Conservation (phyloP, 2,113 vertebrate genomes). For the Etheostoma cragini region DNA sequence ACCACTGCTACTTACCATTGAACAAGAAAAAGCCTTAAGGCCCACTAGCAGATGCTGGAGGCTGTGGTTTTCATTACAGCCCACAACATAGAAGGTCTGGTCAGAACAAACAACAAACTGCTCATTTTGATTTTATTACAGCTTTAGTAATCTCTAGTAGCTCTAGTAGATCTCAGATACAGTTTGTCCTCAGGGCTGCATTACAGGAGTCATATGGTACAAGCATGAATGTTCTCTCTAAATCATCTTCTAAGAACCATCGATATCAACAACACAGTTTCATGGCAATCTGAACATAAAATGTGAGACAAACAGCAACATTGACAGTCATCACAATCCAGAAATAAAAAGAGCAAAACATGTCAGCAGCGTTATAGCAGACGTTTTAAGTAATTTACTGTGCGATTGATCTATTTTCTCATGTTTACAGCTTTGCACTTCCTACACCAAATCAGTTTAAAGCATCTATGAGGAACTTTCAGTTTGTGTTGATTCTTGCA, state of each 20-base stretch:
- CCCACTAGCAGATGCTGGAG: conserved; percentile 11
- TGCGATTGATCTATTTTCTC: too few species aligned
- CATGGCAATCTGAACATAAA: background rate
- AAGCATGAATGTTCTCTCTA: background rate
- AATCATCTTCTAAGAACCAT: conserved; percentile 13
- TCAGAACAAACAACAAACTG: conserved; percentile 25
- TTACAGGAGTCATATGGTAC: conserved; percentile 11
- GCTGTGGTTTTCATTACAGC: conserved; percentile 21
- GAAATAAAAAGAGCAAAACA: background rate
- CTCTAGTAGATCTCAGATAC: conserved; percentile 1
- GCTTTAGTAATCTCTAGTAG: background rate
- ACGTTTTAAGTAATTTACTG: too few species aligned
- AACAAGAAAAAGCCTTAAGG: background rate
- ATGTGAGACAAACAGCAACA: background rate
- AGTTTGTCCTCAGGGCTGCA: background rate
- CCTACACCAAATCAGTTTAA: background rate
- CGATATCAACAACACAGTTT: background rate
- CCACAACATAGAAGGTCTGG: background rate
- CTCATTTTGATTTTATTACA: conserved; percentile 23
- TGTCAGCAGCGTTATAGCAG: background rate
- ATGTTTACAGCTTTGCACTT: background rate
- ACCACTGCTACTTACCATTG: background rate
- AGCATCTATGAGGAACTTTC: too few species aligned
- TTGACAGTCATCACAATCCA: background rate
- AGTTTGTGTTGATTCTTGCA: too few species aligned